phyloP scores from a whole-genome alignment of 2,888 invertebrate species.

The Drosophila nr. fundita region DNA sequence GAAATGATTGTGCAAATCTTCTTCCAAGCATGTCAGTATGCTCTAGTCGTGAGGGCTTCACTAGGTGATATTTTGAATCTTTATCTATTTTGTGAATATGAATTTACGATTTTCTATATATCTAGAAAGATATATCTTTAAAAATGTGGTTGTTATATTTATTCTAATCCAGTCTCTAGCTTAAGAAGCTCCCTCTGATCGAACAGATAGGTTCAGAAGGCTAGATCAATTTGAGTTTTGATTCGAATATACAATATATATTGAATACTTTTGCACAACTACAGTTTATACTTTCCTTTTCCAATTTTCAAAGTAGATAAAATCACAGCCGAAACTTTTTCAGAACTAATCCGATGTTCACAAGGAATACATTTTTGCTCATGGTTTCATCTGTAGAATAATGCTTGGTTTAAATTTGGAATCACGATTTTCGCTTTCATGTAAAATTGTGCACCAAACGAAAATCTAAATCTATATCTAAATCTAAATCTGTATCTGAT shows the following conservation, averaged over 20 bases:
- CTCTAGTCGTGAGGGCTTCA: too few species aligned
- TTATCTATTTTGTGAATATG: background rate
- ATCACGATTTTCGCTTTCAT: background rate
- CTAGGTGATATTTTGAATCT: background rate
- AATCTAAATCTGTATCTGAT: too few species aligned
- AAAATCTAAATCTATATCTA: background rate
- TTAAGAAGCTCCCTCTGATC: background rate
- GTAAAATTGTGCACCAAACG: background rate
- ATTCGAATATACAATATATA: background rate
- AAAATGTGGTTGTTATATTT: accelerated
- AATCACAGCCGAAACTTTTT: background rate
- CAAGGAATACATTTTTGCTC: background rate
- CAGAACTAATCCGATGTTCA: background rate
- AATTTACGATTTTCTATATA: background rate
- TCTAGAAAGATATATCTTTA: background rate
- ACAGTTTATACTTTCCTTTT: background rate
- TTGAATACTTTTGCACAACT: background rate
- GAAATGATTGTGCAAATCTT: too few species aligned
- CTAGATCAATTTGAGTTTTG: background rate
- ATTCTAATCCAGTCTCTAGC: background rate
- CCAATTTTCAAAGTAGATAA: background rate
- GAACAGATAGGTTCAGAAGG: background rate
- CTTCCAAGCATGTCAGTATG: too few species aligned
- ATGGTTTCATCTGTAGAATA: background rate
- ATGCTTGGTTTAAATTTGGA: background rate